Evolutionary conservation across 2,797 vertebrate genomes (phyloP).

Genomic region (Spinus olivaceus): DNA sequence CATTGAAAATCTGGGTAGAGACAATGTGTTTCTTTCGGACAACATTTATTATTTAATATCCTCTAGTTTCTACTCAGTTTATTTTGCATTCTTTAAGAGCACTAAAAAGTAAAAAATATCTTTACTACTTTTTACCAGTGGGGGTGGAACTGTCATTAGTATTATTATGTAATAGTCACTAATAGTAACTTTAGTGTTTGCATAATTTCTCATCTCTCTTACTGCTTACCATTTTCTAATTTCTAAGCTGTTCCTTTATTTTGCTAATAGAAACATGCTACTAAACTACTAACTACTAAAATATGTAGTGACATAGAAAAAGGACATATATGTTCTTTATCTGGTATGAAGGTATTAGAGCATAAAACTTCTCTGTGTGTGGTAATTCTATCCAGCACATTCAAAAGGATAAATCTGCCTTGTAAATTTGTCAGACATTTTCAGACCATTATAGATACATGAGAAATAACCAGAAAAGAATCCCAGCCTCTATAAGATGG

Average conservation of each 20-base stretch:
- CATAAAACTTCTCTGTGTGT: neutral
- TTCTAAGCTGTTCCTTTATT: neutral
- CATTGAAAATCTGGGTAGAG: neutral
- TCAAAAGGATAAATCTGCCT: neutral
- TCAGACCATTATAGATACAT: neutral
- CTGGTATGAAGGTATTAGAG: neutral
- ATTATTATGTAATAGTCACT: neutral
- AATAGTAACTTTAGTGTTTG: neutral
- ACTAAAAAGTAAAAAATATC: neutral
- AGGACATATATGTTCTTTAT: neutral
- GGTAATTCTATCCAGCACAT: neutral
- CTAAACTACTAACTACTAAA: neutral
- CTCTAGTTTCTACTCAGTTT: neutral
- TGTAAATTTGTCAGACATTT: neutral
- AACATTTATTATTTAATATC: neutral
- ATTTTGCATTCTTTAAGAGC: neutral
- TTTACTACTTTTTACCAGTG: neutral
- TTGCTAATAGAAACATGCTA: neutral
- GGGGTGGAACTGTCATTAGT: neutral
- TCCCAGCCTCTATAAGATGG: neutral
- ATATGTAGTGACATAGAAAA: neutral
- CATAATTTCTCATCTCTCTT: neutral
- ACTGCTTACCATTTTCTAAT: neutral
- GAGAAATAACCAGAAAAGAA: neutral
- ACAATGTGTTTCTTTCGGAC: neutral